These are phyloP conservation scores for Dipodomys stephensi DNA, from an alignment of 2,113 vertebrate species.

Conservation along the genomic window DNA sequence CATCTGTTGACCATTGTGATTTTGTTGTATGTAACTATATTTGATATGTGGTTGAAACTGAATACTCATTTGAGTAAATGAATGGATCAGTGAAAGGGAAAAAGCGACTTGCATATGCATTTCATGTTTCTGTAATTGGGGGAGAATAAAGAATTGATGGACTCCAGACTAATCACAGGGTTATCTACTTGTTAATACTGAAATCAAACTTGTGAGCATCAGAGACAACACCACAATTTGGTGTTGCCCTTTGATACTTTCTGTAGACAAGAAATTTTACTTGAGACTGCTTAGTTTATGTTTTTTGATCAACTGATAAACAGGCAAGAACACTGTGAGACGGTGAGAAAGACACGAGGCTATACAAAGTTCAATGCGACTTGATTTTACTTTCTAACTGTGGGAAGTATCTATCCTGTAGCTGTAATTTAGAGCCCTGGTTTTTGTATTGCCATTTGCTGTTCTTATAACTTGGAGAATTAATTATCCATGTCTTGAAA, in stretches of 20 bases:
- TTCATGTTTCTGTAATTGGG: not conserved
- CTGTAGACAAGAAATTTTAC: not conserved
- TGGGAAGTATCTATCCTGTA: not conserved
- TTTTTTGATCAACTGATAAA: not conserved
- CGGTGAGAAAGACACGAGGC: not conserved
- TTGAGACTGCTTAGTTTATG: not conserved
- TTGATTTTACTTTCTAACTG: not conserved
- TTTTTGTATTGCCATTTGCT: not conserved
- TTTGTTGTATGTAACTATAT: slow-evolving; percentile 9
- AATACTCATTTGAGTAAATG: not conserved
- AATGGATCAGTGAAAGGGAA: not conserved
- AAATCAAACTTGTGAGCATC: not conserved
- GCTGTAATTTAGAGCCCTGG: not conserved
- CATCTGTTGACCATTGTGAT: not conserved
- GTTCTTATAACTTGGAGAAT: not conserved
- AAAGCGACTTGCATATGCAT: not conserved
- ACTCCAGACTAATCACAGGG: not conserved
- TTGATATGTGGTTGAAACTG: not conserved
- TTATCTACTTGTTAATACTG: not conserved
- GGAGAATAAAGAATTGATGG: not conserved
- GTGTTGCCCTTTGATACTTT: not conserved
- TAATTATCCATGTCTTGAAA: not conserved
- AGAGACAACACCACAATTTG: not conserved
- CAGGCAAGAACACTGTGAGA: not conserved
- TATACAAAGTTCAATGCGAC: not conserved